Percentiles rank a stretch among this genome's conserved stretches.
Conservation (phyloP, 2,113 vertebrate species). For the Sterrhoptilus dennistouni region DNA sequence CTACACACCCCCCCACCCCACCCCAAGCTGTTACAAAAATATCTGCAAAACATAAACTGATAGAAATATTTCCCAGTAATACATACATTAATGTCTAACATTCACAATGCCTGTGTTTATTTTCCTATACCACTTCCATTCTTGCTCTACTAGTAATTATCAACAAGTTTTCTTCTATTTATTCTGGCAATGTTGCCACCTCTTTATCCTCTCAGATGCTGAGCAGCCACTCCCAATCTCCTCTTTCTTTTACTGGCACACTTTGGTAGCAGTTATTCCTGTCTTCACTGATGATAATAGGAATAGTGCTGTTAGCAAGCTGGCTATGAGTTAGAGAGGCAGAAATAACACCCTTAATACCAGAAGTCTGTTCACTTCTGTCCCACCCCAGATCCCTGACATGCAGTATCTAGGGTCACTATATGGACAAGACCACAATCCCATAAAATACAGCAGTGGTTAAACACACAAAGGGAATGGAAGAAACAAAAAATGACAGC, state of each 20-base stretch:
- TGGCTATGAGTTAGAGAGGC: neutral
- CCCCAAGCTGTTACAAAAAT: neutral
- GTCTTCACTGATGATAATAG: neutral
- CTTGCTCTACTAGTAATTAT: neutral
- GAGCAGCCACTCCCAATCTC: neutral
- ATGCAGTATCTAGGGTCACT: too few species aligned
- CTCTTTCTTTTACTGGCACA: neutral
- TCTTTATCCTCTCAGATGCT: neutral
- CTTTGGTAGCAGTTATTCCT: neutral
- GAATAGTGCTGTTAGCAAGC: neutral
- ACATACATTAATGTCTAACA: neutral
- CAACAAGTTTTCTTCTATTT: neutral
- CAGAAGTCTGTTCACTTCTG: neutral
- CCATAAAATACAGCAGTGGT: neutral
- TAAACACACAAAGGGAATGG: neutral
- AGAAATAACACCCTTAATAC: neutral
- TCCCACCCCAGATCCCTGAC: neutral
- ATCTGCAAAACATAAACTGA: neutral
- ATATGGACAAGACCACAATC: rapidly evolving
- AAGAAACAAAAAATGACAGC: neutral
- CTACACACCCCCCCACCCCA: rapidly evolving
- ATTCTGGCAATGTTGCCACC: neutral
- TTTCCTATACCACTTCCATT: neutral
- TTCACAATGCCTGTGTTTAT: neutral
- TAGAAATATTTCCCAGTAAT: neutral